Conservation (phyloP, 2,797 vertebrate species). For the Muscicapa striata region DNA sequence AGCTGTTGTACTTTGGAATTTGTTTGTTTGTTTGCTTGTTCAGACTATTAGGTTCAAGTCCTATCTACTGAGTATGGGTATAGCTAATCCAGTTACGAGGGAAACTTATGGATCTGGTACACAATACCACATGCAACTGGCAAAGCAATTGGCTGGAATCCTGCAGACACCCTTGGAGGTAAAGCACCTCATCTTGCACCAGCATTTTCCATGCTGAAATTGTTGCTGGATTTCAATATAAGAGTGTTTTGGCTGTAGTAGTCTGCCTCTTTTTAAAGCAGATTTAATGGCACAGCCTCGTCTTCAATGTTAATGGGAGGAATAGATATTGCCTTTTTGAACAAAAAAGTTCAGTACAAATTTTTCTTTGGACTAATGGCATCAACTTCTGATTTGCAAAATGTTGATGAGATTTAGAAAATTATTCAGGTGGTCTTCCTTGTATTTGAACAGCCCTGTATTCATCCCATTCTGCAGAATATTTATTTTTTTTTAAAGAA, state of each 20-base stretch:
- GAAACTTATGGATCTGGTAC: slow-evolving; percentile 95
- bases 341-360: neutral
- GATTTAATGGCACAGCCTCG: neutral
- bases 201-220: neutral
- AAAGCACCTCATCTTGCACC: neutral
- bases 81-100: slow-evolving; percentile 95
- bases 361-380: neutral
- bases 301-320: neutral
- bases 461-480: neutral
- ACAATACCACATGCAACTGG: slow-evolving; percentile 95
- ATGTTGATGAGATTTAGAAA: neutral
- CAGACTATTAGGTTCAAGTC: slow-evolving; percentile 97
- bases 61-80: slow-evolving; percentile 97
- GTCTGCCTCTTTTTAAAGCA: neutral
- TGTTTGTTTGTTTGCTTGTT: neutral
- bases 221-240: neutral
- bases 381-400: neutral
- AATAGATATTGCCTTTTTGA: neutral
- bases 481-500: neutral
- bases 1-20: neutral
- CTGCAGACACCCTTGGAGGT: slow-evolving; percentile 93
- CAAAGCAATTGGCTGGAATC: slow-evolving; percentile 93
- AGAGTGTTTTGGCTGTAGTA: neutral
- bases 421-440: neutral
- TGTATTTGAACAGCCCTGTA: neutral